A percentile compares a stretch with the other conserved stretches of the same genome.
Conservation (phyloP, 2,888 invertebrate species). For the Lottia gigantea region DNA sequence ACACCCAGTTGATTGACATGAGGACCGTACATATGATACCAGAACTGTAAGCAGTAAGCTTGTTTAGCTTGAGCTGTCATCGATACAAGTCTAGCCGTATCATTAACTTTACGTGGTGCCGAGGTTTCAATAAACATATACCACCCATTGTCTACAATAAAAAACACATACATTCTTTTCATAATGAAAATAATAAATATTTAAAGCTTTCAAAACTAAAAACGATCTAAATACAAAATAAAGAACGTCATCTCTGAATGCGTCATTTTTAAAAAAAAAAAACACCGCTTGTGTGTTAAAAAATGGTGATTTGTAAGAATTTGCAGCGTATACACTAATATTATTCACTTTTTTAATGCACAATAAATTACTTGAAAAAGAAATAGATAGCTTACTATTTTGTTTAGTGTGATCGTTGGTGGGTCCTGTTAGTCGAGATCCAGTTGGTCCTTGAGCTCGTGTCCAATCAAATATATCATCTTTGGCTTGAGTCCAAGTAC, state of each 20-base stretch:
- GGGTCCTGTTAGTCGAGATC: conserved; percentile 50
- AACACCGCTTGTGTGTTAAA: too few relatives aligned
- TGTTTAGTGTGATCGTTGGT: conserved; percentile 55
- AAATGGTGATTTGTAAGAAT: too few relatives aligned
- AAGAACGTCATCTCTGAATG: too few relatives aligned
- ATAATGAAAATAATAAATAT: background rate
- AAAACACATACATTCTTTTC: background rate
- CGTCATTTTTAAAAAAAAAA: too few relatives aligned
- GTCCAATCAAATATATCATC: conserved; percentile 56
- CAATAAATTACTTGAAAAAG: background rate
- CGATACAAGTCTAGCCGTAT: conserved; percentile 49
- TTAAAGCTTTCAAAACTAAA: too few relatives aligned
- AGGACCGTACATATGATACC: conserved; percentile 62
- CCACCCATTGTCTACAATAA: conserved; percentile 48
- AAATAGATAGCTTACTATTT: conserved; percentile 35
- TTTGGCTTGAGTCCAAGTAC: conserved; percentile 51
- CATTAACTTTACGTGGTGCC: conserved; percentile 39
- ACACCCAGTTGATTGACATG: conserved; percentile 48
- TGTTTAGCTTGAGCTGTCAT: conserved; percentile 30
- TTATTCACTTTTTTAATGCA: too few relatives aligned
- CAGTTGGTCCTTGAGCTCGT: conserved; percentile 49
- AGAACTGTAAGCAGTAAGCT: conserved; percentile 53
- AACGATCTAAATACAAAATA: too few relatives aligned
- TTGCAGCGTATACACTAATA: too few relatives aligned
- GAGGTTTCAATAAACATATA: conserved; percentile 55